Evolutionary conservation across 2,888 invertebrate species (phyloP).

Genomic region (Prenolepis imparis): DNA sequence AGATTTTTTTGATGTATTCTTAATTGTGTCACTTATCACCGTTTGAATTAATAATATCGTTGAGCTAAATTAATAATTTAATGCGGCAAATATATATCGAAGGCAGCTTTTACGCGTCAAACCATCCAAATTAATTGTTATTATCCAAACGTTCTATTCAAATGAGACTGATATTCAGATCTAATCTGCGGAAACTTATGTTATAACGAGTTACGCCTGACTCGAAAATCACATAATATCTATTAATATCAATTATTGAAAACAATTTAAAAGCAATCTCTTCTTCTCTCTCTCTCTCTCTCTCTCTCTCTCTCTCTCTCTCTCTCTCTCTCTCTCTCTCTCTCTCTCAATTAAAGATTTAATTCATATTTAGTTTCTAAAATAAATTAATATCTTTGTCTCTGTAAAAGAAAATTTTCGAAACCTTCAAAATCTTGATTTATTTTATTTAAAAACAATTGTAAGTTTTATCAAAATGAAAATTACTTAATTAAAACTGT

Average conservation of each 20-base stretch:
- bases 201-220: conserved; percentile 1
- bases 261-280: background rate
- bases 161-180: background rate
- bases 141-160: conserved; percentile 12
- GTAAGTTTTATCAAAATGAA: conserved; percentile 18
- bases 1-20: background rate
- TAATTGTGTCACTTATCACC: background rate
- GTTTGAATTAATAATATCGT: background rate
- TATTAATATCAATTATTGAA: conserved; percentile 28
- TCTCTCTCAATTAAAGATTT: background rate
- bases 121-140: conserved; percentile 11
- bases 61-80: conserved; percentile 25
- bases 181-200: background rate
- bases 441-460: background rate
- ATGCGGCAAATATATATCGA: background rate
- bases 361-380: conserved; percentile 6
- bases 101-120: conserved; percentile 5
- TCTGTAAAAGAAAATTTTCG: background rate
- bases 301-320: too few relatives aligned
- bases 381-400: background rate
- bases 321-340: too few relatives aligned
- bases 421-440: background rate
- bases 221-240: background rate
- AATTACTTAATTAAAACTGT: conserved; percentile 10
- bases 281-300: too few relatives aligned